Evolutionary conservation across 1,140 invertebrate genomes (phyloP).

Genomic region (Lineus longissimus): DNA sequence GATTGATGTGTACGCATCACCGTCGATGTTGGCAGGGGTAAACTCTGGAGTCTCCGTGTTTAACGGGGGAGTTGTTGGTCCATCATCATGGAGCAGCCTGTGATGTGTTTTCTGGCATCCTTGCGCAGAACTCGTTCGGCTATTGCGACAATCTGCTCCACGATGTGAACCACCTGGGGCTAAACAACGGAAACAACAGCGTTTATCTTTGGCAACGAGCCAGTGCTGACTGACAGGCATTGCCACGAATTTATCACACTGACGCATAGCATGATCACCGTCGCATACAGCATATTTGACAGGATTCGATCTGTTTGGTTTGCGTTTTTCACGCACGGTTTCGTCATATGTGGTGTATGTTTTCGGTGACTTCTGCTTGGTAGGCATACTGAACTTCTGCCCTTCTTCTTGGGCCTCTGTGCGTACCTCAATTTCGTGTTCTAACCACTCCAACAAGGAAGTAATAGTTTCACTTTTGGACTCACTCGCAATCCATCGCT

Average conservation of each 20-base stretch:
- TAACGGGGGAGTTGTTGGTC: background rate
- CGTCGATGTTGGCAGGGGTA: too few species aligned
- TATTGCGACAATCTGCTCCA: background rate
- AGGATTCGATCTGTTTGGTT: too few species aligned
- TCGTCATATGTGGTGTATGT: background rate
- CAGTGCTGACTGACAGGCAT: too few species aligned
- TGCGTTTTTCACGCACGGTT: too few species aligned
- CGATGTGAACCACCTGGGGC: too few species aligned
- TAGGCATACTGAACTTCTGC: background rate
- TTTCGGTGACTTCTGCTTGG: background rate
- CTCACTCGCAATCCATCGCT: background rate
- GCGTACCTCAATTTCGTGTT: background rate
- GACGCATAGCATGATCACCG: too few species aligned
- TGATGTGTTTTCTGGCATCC: background rate
- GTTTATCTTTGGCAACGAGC: too few species aligned
- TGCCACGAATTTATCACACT: too few species aligned
- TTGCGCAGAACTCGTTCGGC: background rate
- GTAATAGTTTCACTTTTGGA: background rate
- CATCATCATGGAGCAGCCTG: background rate
- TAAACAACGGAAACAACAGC: too few species aligned
- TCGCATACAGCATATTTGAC: background rate
- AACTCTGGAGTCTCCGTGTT: background rate
- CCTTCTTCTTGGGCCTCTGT: constrained; percentile 3
- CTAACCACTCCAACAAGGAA: background rate
- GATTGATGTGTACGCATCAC: too few species aligned